Percentiles rank a stretch among this genome's conserved stretches.
phyloP scores from a whole-genome alignment of 2,113 vertebrate species.

The Zapus hudsonius region DNA sequence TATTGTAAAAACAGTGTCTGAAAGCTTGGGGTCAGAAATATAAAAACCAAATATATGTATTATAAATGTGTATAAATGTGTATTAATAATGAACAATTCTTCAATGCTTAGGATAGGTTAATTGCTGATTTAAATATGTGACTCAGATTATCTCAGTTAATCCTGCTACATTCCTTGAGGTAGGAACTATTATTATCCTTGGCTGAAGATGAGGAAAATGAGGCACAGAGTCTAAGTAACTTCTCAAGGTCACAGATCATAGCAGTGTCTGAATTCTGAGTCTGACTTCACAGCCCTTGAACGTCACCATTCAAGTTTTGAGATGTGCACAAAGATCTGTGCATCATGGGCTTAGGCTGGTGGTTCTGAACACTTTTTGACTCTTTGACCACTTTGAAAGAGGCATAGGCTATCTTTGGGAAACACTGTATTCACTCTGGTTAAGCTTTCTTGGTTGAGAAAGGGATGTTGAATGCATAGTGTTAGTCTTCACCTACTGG shows the following conservation, averaged over 20 bases:
- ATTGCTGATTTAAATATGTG: constrained; percentile 11
- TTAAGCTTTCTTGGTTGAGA: not conserved
- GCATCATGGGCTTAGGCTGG: not conserved
- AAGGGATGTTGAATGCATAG: too few species aligned
- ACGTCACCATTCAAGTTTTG: too few species aligned
- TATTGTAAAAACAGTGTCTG: constrained; percentile 3
- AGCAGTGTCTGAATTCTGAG: not conserved
- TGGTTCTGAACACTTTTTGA: not conserved
- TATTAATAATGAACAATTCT: constrained; percentile 5
- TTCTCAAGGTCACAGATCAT: constrained; percentile 2
- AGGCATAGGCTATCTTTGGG: not conserved
- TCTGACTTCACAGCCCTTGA: not conserved
- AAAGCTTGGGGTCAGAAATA: constrained; percentile 37
- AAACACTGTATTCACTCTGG: not conserved
- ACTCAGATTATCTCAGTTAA: not conserved
- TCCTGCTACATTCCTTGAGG: not conserved
- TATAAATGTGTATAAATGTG: too few species aligned
- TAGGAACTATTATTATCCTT: not conserved
- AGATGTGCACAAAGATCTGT: not conserved
- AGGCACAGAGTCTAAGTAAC: not conserved
- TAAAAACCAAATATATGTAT: not conserved
- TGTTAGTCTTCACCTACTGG: not conserved
- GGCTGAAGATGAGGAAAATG: not conserved
- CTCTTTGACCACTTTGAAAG: not conserved
- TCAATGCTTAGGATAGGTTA: not conserved